Percentiles rank a stretch among this genome's conserved stretches.
phyloP scores from a whole-genome alignment of 2,113 vertebrate species.

The Cochlearius cochlearius region DNA sequence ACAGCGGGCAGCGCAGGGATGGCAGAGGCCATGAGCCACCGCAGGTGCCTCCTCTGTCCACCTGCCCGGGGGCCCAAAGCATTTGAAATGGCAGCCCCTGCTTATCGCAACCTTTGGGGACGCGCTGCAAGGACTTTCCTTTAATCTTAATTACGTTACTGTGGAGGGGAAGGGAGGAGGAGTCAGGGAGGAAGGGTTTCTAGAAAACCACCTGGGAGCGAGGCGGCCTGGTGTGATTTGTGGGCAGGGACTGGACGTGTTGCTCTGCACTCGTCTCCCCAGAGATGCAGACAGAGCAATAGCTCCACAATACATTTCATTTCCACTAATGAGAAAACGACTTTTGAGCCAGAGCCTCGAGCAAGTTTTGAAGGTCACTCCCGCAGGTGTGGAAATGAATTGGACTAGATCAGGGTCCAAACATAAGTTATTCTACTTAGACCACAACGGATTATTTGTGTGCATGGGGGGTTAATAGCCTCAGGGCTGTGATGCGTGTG shows the following conservation, averaged over 20 bases:
- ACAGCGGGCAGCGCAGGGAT: not conserved
- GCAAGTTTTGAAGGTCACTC: slow-evolving; percentile 33
- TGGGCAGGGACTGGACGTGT: not conserved
- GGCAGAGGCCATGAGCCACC: not conserved
- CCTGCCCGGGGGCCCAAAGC: not conserved
- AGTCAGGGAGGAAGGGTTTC: not conserved
- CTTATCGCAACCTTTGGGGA: not conserved
- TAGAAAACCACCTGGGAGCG: not conserved
- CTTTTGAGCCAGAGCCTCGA: slow-evolving; percentile 3
- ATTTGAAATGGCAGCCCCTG: not conserved
- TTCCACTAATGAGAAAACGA: not conserved
- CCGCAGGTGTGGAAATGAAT: slow-evolving; percentile 14
- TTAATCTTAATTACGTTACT: fast-evolving
- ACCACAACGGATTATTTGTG: not conserved
- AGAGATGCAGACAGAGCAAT: not conserved
- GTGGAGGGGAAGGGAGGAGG: not conserved
- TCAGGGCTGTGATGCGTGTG: not conserved
- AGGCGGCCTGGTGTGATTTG: not conserved
- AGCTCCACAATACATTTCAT: not conserved
- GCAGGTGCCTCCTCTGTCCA: not conserved
- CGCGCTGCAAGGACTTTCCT: not conserved
- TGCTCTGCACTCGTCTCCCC: not conserved
- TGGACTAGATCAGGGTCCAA: not conserved
- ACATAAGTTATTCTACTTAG: not conserved
- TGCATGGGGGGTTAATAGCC: not conserved